Evolutionary conservation across 2,113 vertebrate species (phyloP), one percentile per base, ranked within the genome.

Genomic region (Cyanoramphus novaezelandiae): DNA sequence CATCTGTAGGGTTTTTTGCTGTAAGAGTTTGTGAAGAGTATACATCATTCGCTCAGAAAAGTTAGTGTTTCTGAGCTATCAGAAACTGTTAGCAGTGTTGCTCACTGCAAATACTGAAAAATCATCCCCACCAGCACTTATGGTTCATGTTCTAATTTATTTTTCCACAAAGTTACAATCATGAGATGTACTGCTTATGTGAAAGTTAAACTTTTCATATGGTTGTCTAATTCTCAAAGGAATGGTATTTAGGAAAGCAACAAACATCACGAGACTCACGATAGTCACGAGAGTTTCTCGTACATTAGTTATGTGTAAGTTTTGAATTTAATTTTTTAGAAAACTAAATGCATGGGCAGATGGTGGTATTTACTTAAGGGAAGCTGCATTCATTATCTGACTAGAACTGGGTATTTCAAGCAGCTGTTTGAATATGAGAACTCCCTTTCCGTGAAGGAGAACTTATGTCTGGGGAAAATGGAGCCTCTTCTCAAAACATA

Each of bases 351-450:
- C 85, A 80, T 94, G n/a, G 94, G 25, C 95, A 97, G 95, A 97
- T 97, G 93, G 94, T 96, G 93, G 23, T 96, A 96, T 97, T 96
- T 96, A 93, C 90, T 94, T 95, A 80, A 84, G 82, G 90, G 92
- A 91, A 88, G 23, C 82, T 80, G 93, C 94, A 97, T 97, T 94
- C 82, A 46, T 96, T 97, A 95, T 95, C 92, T 91, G 91, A 57
- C 49, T 95, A 53, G 82, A 90, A 92, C 59, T 91, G 93, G 63
- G 43, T 95, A 82, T 95, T 96, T 94, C 74, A 96, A 83, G 71
- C 96, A 96, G 94, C 95, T 96, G 95, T 93, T 95, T 87, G 87
- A 78, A 95, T 86, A 95, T 52, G 83, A 91, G 75, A 85, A 67
- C 67, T 94, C 17, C 14, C 81, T 90, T 97, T 59, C 71, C 85